phyloP scores from a whole-genome alignment of 2,113 vertebrate genomes.

The Laticauda colubrina region DNA sequence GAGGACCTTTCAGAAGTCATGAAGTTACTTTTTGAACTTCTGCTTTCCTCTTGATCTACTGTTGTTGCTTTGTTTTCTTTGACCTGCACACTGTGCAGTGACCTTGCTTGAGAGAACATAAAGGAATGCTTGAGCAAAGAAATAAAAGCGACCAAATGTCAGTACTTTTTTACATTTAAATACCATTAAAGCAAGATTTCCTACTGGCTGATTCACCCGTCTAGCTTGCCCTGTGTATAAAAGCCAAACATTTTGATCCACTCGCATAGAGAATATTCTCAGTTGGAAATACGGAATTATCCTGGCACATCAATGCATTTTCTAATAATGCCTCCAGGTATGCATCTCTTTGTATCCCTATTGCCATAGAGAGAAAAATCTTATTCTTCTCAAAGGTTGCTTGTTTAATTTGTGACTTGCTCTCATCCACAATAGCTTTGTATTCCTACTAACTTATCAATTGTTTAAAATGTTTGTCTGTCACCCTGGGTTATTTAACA shows the following conservation, averaged over 20 bases:
- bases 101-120: neutral
- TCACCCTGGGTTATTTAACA: neutral
- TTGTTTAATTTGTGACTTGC: neutral
- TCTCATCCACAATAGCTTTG: neutral
- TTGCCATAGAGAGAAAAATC: neutral
- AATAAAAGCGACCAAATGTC: neutral
- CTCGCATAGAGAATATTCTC: neutral
- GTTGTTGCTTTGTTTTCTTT: neutral
- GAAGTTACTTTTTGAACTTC: neutral
- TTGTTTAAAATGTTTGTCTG: neutral
- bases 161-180: neutral
- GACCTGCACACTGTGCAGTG: too few relatives aligned
- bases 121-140: neutral
- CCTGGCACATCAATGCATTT: neutral
- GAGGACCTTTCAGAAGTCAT: neutral
- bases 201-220: neutral
- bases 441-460: neutral
- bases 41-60: too few relatives aligned
- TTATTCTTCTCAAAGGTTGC: neutral
- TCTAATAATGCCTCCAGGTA: neutral
- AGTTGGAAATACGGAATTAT: neutral
- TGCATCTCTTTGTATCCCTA: too few relatives aligned
- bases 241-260: neutral
- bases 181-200: neutral
- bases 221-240: neutral